These are phyloP conservation scores for Oenanthe melanoleuca DNA, from an alignment of 2,113 vertebrate genomes.

Conservation along the genomic window DNA sequence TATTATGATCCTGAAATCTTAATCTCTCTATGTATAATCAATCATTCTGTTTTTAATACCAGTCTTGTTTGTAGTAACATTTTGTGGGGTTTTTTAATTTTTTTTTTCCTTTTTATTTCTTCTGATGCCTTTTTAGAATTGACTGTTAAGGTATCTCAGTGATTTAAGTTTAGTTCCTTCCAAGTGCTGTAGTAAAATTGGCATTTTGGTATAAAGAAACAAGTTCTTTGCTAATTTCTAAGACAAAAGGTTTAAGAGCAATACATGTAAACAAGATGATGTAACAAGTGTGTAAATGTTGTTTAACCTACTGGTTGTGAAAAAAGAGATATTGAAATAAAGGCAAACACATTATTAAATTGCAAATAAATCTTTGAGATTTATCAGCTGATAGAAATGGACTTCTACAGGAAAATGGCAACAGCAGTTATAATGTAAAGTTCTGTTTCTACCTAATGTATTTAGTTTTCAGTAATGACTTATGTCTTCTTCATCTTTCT, in stretches of 20 bases:
- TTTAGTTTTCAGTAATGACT: neutral
- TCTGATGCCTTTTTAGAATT: neutral
- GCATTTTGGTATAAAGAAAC: neutral
- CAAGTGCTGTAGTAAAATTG: neutral
- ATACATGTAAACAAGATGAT: neutral
- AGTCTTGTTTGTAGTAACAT: neutral
- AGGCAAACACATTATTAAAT: neutral
- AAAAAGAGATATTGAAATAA: neutral
- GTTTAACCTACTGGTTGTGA: neutral
- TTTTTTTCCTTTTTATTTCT: neutral
- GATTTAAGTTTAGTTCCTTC: neutral
- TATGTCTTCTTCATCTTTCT: neutral
- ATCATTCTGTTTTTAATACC: neutral
- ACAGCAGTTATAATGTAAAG: neutral
- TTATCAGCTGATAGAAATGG: neutral
- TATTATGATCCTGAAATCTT: neutral
- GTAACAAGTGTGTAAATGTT: neutral
- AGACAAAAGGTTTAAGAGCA: neutral
- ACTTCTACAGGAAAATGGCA: neutral
- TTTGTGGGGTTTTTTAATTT: neutral
- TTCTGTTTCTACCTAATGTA: neutral
- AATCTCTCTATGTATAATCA: neutral
- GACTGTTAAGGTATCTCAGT: neutral
- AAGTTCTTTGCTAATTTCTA: neutral
- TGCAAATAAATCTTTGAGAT: neutral